A percentile compares a stretch with the other conserved stretches of the same genome.
Evolutionary conservation across 2,113 vertebrate genomes (phyloP).

Genomic region (Rutilus rutilus): DNA sequence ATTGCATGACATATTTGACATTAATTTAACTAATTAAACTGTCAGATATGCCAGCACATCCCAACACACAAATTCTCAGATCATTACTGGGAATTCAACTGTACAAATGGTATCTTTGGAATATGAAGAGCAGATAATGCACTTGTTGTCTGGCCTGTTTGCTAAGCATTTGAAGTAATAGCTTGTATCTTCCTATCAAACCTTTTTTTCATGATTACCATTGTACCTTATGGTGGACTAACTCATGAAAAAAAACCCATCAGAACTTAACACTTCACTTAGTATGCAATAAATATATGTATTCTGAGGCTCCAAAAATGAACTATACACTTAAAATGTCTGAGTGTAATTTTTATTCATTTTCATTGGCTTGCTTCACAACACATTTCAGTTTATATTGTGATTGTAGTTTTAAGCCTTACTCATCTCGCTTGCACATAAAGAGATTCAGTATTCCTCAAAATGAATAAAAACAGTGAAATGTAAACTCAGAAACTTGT

Average conservation of each 20-base stretch:
- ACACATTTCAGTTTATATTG: neutral
- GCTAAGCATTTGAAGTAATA: neutral
- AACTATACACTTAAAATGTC: neutral
- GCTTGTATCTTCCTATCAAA: neutral
- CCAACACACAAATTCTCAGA: conserved; percentile 29
- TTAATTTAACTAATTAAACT: conserved; percentile 77
- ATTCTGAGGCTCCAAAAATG: neutral
- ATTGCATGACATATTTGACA: conserved; percentile 65
- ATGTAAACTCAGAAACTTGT: too few species aligned
- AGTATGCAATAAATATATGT: neutral
- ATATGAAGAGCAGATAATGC: neutral
- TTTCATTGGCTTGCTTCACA: neutral
- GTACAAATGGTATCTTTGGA: neutral
- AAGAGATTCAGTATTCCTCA: too few species aligned
- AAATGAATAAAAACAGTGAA: too few species aligned
- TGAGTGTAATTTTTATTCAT: neutral
- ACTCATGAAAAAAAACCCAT: neutral
- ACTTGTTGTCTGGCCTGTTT: neutral
- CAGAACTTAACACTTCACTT: neutral
- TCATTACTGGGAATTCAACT: conserved; percentile 35
- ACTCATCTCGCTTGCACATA: too few species aligned
- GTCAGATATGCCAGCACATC: conserved; percentile 29
- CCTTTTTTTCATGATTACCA: neutral
- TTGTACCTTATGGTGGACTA: neutral
- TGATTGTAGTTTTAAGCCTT: too few species aligned